Conservation (phyloP, 2,888 invertebrate species). For the Polia nebulosa region DNA sequence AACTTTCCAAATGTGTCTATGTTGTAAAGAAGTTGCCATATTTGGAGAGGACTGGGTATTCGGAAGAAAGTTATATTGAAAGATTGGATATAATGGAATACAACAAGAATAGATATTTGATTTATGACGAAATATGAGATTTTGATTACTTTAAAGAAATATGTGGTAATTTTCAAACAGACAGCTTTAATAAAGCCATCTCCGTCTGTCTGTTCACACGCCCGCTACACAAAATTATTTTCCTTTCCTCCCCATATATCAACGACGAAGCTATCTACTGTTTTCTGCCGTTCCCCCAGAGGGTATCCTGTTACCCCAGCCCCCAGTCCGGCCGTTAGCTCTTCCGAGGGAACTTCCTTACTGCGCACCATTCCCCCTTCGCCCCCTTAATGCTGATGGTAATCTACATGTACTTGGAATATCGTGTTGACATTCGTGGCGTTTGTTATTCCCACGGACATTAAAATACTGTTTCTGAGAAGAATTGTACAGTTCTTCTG, state of each 20-base stretch:
- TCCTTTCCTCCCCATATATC: slow-evolving; percentile 20
- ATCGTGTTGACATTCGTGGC: slow-evolving; percentile 43
- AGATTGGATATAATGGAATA: slow-evolving; percentile 12
- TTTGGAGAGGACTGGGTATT: slow-evolving; percentile 48
- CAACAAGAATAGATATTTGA: background rate
- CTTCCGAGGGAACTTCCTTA: slow-evolving; percentile 73
- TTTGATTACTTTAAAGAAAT: background rate
- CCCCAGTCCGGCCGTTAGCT: slow-evolving; percentile 64
- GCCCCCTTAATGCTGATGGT: slow-evolving; percentile 60
- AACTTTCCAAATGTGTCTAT: slow-evolving; percentile 59
- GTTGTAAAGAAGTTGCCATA: slow-evolving; percentile 54
- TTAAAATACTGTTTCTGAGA: slow-evolving; percentile 42
- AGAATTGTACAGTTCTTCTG: slow-evolving; percentile 40
- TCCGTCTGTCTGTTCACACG: background rate
- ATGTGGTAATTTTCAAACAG: background rate
- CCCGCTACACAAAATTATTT: slow-evolving; percentile 1
- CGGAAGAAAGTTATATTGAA: slow-evolving; percentile 24
- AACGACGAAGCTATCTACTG: slow-evolving; percentile 41
- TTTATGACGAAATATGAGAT: slow-evolving; percentile 5
- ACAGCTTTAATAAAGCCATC: slow-evolving; percentile 2
- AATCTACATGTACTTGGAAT: slow-evolving; percentile 56
- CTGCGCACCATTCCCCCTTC: slow-evolving; percentile 63
- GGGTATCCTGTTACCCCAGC: slow-evolving; percentile 65
- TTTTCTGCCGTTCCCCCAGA: slow-evolving; percentile 45
- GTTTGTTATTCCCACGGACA: slow-evolving; percentile 49